A percentile compares a stretch with the other conserved stretches of the same genome.
These are phyloP conservation scores for Proteles cristata DNA, from an alignment of 2,113 vertebrate species.

Conservation along the genomic window DNA sequence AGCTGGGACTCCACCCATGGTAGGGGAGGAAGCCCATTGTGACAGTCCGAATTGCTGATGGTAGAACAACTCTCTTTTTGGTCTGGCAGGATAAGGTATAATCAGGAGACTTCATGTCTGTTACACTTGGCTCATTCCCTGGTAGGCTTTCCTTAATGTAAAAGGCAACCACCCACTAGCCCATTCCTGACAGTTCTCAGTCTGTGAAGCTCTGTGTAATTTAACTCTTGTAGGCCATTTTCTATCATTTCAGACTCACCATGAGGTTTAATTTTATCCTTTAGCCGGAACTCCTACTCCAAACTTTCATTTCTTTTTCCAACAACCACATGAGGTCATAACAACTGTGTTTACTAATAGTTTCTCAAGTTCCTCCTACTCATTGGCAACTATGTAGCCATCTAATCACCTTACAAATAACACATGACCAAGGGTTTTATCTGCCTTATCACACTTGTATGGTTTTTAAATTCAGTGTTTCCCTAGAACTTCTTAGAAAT, in stretches of 20 bases:
- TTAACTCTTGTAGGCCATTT: not conserved
- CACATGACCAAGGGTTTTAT: not conserved
- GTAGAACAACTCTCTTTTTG: not conserved
- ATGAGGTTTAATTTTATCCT: not conserved
- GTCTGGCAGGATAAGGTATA: not conserved
- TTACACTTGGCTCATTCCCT: not conserved
- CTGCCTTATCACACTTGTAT: not conserved
- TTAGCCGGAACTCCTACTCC: not conserved
- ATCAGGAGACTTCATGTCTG: not conserved
- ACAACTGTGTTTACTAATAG: not conserved
- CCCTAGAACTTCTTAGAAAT: not conserved
- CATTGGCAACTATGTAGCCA: not conserved
- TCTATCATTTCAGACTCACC: not conserved
- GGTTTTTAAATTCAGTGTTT: not conserved
- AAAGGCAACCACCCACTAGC: not conserved
- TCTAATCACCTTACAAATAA: slow-evolving; percentile 2
- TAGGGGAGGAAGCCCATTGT: accelerated
- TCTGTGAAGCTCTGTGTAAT: not conserved
- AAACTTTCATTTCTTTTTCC: slow-evolving; percentile 38
- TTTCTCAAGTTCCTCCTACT: slow-evolving; percentile 30
- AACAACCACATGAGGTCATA: not conserved
- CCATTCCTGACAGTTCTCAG: not conserved
- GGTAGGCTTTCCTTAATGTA: not conserved
- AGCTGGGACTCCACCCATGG: not conserved
- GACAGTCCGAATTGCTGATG: not conserved